These are phyloP conservation scores for Myotis davidii DNA, from an alignment of 2,113 vertebrate genomes.

Conservation along the genomic window DNA sequence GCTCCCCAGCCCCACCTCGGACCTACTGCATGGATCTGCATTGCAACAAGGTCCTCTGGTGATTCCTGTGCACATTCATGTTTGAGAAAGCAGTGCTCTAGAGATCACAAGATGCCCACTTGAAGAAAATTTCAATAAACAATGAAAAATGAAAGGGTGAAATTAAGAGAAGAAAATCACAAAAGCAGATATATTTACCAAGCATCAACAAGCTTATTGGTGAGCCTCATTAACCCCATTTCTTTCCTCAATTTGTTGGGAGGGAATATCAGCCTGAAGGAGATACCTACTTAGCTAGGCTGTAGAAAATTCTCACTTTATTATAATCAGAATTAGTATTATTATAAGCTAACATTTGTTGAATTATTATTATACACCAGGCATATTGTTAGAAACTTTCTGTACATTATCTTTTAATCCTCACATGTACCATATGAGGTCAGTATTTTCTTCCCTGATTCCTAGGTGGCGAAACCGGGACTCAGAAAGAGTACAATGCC, in stretches of 20 bases:
- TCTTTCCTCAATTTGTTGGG: neutral
- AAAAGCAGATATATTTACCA: neutral
- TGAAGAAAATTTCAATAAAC: constrained; percentile 7
- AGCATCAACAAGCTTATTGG: neutral
- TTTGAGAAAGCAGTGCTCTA: constrained; percentile 16
- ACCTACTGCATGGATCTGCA: neutral
- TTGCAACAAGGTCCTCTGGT: neutral
- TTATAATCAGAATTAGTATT: neutral
- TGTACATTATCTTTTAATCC: neutral
- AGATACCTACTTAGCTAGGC: neutral
- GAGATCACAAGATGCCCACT: neutral
- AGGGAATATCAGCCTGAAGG: neutral
- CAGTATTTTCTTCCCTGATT: neutral
- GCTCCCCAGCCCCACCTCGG: neutral
- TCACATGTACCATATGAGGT: neutral
- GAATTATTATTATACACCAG: neutral
- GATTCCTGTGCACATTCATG: neutral
- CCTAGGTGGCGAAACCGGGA: neutral
- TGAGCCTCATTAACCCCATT: neutral
- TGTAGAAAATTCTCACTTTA: neutral
- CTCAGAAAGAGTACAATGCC: neutral
- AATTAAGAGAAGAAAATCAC: neutral
- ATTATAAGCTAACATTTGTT: constrained; percentile 15
- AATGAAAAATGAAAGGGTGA: neutral
- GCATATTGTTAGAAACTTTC: neutral